Conservation (phyloP, 2,888 invertebrate species). For the Calameuta filiformis region DNA sequence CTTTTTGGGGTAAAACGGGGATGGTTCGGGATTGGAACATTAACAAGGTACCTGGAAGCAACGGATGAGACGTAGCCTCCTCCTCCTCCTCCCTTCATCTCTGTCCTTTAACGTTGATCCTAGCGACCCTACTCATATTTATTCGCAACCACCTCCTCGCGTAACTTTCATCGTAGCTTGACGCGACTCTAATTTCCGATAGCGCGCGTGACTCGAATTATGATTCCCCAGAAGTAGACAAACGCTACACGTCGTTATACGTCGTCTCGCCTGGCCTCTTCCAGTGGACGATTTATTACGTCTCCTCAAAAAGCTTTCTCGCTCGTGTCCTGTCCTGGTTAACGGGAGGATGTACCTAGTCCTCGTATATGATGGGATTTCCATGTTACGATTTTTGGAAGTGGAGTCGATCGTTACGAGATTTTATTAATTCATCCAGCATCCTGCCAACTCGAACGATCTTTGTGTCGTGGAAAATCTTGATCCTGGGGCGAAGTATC, state of each 20-base stretch:
- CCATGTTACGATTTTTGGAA: neutral
- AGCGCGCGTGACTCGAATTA: conserved; percentile 61
- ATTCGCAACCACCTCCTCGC: conserved; percentile 17
- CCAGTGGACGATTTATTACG: conserved; percentile 2
- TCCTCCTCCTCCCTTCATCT: neutral
- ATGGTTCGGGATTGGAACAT: neutral
- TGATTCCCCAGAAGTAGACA: neutral
- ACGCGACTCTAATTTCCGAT: conserved; percentile 63
- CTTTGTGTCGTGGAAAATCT: neutral
- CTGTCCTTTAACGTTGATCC: neutral
- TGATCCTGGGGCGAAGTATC: neutral
- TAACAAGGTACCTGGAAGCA: neutral
- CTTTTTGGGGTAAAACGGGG: neutral
- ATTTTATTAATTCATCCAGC: neutral
- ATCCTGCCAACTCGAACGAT: neutral
- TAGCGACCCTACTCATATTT: conserved; percentile 11
- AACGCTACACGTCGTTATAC: neutral
- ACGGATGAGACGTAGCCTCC: neutral
- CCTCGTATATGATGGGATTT: neutral
- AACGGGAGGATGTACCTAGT: neutral
- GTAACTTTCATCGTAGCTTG: conserved; percentile 35
- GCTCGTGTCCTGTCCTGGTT: neutral
- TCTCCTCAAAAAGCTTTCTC: neutral
- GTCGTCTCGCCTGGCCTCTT: neutral
- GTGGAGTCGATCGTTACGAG: neutral